Conservation (phyloP, 2,113 vertebrate species). For the Tachuris rubrigastra region DNA sequence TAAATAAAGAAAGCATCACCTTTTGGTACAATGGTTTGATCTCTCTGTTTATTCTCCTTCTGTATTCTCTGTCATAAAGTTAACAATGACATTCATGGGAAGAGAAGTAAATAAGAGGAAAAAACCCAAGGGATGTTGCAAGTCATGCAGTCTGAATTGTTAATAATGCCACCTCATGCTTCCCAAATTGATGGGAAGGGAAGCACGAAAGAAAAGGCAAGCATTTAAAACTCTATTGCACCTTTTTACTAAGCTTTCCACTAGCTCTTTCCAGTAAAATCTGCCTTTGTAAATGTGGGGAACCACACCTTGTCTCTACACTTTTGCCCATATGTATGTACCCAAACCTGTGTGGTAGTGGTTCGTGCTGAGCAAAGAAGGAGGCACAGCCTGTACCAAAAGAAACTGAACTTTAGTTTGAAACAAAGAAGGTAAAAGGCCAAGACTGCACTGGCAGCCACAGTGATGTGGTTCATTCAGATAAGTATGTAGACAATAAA, state of each 20-base stretch:
- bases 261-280: neutral
- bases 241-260: neutral
- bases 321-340: neutral
- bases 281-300: neutral
- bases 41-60: neutral
- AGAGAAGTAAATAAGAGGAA: neutral
- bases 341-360: neutral
- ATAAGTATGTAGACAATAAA: neutral
- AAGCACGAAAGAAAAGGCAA: neutral
- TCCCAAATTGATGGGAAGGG: neutral
- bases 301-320: neutral
- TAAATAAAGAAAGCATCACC: neutral
- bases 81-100: neutral
- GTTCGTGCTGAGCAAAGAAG: neutral
- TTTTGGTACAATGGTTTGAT: neutral
- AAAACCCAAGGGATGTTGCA: neutral
- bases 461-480: neutral
- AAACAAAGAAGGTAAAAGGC: neutral
- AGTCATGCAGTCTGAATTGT: neutral
- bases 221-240: neutral
- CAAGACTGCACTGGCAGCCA: neutral
- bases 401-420: neutral
- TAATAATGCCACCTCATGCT: neutral
- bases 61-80: neutral
- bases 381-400: neutral